Evolutionary conservation across 2,888 invertebrate genomes (phyloP), one percentile per base, ranked within the genome.

Genomic region (Cryptocephalus moraei): DNA sequence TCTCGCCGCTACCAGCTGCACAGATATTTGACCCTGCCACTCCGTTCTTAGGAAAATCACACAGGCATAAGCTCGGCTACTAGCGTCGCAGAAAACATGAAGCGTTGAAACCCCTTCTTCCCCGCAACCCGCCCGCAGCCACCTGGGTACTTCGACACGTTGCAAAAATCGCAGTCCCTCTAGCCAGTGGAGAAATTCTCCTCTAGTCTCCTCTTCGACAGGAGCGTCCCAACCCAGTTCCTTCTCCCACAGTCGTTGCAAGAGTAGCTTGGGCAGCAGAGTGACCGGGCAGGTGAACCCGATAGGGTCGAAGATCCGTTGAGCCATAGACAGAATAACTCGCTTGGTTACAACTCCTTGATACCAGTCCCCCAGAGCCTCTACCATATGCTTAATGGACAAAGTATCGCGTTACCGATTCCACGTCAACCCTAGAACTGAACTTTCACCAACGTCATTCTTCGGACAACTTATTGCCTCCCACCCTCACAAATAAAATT

Each of bases 201-300:
- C 43, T n/a, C 14, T 49, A 2, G 31, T 45, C 12, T 33, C 43
- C 11, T 45, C 41, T n/a, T 42, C 41, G 9, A 49, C 36, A 36
- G 32, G 34, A 9, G 11, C 11, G 45, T 49, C 44, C 52, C 50
- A 52, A 6, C 33, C 32, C 11, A 54, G 31, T 32, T 48, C 31
- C 39, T 44, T 38, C 38, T 47, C 40, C 51, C 53, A 51, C 22
- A 41, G 14, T 31, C 43, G 31, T 39, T 53, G 49, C 13, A 55
- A 38, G 13, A 55, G 14, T 11, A 53, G 34, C 34, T 53, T 54
- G 9, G 53, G 54, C 4, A 38, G n/a, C 40, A 54, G 32, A 10
- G 48, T 46, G 11, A 45, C 43, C 2, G 53, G 53, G 32, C 46
- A 43, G n/a, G 44, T 43, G 36, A 51, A 51, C n/a, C 51, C 49